Conservation (phyloP, 2,797 vertebrate genomes). For the Etheostoma nigrum region DNA sequence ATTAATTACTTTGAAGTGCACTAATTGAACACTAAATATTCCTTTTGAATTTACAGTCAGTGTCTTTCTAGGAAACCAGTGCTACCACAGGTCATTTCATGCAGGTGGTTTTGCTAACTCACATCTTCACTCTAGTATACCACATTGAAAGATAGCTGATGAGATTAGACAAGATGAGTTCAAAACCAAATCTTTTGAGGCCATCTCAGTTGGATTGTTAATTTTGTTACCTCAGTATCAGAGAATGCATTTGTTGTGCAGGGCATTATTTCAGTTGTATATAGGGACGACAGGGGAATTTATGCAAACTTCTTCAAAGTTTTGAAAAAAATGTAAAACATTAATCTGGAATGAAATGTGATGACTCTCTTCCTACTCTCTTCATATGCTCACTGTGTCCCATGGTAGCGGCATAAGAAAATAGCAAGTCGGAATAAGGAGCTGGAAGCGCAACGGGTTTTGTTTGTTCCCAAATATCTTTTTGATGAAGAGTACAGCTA, state of each 20-base stretch:
- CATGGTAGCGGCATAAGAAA: neutral
- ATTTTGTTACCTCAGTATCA: neutral
- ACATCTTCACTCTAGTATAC: too few relatives aligned
- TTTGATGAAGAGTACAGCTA: slow-evolving; percentile 52
- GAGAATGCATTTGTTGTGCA: neutral
- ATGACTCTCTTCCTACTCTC: neutral
- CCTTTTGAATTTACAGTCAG: too few relatives aligned
- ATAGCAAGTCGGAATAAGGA: slow-evolving; percentile 3
- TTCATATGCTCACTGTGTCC: neutral
- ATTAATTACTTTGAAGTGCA: too few relatives aligned
- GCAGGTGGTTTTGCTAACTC: too few relatives aligned
- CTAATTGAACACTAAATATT: too few relatives aligned
- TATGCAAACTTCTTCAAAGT: neutral
- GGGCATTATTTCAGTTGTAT: neutral
- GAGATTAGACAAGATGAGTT: neutral
- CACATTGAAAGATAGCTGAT: neutral
- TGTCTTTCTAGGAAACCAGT: too few relatives aligned
- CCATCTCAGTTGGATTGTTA: neutral
- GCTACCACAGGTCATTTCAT: too few relatives aligned
- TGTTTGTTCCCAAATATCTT: slow-evolving; percentile 41
- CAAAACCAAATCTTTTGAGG: neutral
- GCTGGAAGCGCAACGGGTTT: slow-evolving; percentile 38
- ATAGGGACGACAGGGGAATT: neutral
- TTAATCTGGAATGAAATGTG: neutral
- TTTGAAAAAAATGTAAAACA: neutral